Evolutionary conservation across 1,140 invertebrate species (phyloP), one percentile per base, ranked within the genome.

Genomic region (Drosophila biarmipes): DNA sequence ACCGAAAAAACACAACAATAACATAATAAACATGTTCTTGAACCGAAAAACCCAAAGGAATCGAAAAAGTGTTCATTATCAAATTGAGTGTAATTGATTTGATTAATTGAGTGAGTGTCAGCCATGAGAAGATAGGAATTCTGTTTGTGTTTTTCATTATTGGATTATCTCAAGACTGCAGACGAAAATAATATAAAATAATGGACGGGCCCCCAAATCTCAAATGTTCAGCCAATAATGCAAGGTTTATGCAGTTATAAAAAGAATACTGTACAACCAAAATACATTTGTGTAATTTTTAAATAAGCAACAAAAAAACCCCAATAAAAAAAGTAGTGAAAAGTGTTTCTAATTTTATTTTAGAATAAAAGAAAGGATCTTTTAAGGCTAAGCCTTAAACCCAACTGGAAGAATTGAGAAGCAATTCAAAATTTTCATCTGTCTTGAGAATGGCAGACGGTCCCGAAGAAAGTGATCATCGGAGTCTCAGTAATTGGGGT

Each of bases 401-500:
- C 31, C n/a, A n/a, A n/a, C n/a, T n/a, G n/a, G n/a, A n/a, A 11
- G 10, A 34, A 34, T 34, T 34, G 7, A 34, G 6, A 37, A n/a
- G 4, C 14, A 37, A n/a, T n/a, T n/a, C 3, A 17, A 8, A 40
- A 17, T 31, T 29, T 31, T 29, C 14, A 11, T 17, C 17, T 57
- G 17, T 31, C 48, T 38, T 17, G 12, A 86, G 46, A 38, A 87
- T 87, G 85, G 55, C 29, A 7, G 63, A 73, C 45, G 62, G 69
- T 29, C 73, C 10, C 29, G 29, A 89, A 43, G 80, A 89, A 37
- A 77, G 59, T 42, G 91, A 92, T 82, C 91, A 92, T 80, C 91
- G 91, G 21, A 68, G 62, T 17, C 51, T 92, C n/a, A 67, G 46
- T 40, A 91, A 91, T 56, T 92, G 91, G 91, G 87, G 73, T 12